Percentiles rank a stretch among this genome's conserved stretches.
These are phyloP conservation scores for Alosa alosa DNA, from an alignment of 2,113 vertebrate species.

Conservation along the genomic window DNA sequence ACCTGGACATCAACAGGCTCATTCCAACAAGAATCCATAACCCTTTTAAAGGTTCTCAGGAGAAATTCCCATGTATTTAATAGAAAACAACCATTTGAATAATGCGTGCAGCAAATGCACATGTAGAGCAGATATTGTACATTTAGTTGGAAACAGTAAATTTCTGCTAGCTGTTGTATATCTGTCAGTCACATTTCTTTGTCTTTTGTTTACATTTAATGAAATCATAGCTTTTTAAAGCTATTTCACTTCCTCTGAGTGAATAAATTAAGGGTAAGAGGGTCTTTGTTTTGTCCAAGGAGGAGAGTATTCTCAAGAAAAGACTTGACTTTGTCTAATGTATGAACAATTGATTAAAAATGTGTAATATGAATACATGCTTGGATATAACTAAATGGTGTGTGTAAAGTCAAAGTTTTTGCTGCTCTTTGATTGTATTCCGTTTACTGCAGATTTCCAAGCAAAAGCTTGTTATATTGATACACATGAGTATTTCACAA, in stretches of 20 bases:
- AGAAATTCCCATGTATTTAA: slow-evolving; percentile 48
- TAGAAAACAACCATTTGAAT: slow-evolving; percentile 61
- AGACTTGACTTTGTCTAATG: not conserved
- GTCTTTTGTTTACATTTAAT: slow-evolving; percentile 76
- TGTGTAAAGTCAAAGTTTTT: not conserved
- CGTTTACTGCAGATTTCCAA: not conserved
- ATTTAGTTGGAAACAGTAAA: slow-evolving; percentile 69
- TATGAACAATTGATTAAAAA: not conserved
- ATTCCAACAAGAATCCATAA: slow-evolving; percentile 19
- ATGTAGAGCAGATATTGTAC: slow-evolving; percentile 69
- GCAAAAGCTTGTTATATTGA: slow-evolving; percentile 4
- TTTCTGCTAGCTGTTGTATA: slow-evolving; percentile 58
- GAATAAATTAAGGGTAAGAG: no score
- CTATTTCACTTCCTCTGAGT: slow-evolving; percentile 68
- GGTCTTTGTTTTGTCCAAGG: not conserved
- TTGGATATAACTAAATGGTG: not conserved
- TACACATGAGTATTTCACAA: slow-evolving; percentile 17
- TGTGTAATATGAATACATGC: not conserved
- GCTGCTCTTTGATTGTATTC: not conserved
- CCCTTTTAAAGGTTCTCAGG: not conserved
- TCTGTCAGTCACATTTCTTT: slow-evolving; percentile 72
- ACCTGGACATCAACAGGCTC: slow-evolving; percentile 68
- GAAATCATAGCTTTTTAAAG: slow-evolving; percentile 73
- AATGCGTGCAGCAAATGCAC: slow-evolving; percentile 61
- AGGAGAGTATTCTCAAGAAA: not conserved